Conservation (phyloP, 2,888 invertebrate species). For the Yponomeuta plumbellus region DNA sequence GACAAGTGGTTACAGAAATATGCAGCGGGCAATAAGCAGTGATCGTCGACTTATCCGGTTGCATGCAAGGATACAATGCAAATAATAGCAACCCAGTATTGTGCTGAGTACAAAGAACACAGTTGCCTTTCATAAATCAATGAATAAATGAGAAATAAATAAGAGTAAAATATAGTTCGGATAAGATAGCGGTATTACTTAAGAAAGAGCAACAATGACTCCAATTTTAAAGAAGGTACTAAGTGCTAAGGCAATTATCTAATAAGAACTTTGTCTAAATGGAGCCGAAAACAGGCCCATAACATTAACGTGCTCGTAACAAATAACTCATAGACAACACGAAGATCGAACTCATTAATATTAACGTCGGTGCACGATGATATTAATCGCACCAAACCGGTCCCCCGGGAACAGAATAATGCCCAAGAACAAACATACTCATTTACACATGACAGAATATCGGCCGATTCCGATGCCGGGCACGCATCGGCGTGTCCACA, state of each 20-base stretch:
- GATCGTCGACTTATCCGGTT: not conserved
- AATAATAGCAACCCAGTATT: not conserved
- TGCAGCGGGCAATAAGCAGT: not conserved
- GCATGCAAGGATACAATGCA: not conserved
- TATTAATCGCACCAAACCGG: conserved; percentile 46
- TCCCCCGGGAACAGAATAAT: conserved; percentile 56
- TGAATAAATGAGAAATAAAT: conserved; percentile 13
- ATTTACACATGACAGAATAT: conserved; percentile 54
- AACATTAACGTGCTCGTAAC: conserved; percentile 16
- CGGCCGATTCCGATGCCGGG: conserved; percentile 53
- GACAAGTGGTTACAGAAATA: not conserved
- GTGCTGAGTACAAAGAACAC: not conserved
- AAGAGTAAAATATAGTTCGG: conserved; percentile 23
- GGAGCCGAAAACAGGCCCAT: not conserved
- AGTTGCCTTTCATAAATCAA: conserved; percentile 3
- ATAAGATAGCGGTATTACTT: conserved; percentile 18
- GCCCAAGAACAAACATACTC: conserved; percentile 62
- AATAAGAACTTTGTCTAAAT: not conserved
- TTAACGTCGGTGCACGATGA: conserved; percentile 49
- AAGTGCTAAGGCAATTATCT: too few relatives aligned
- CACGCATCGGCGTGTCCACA: conserved; percentile 46
- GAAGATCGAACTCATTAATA: conserved; percentile 36
- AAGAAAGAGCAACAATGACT: conserved; percentile 11
- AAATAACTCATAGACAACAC: conserved; percentile 27
- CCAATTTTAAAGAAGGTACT: conserved; percentile 11